Base-by-base conservation (phyloP, 2,113 vertebrate genomes). In the Picathartes gymnocephalus region DNA sequence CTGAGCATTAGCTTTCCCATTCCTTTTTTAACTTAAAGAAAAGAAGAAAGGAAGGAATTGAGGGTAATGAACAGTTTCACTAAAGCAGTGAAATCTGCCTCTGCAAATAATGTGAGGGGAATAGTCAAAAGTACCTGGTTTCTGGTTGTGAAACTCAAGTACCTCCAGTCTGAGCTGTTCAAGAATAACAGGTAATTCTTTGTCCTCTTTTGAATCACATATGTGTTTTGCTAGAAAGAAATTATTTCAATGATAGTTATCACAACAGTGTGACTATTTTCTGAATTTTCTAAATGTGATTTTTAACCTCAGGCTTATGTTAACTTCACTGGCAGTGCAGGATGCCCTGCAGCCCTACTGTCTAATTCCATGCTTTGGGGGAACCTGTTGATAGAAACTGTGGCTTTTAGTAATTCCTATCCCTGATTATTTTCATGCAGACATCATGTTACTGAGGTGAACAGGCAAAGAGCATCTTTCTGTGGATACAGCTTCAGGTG, bases 321-420 rank as follows among this genome's bases (percentile, higher is more conserved):
- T 68, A 61, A 33, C 40, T 83, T 76, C 5, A 3, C 3, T 28
- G 53, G 12, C 4, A 0, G 4, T 15, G 42, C 28, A 33, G 44
- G 13, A 51, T 60, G 10, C 9, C 4, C 16, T 8, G 4, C 30
- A 73, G 30, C 42, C 35, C 33, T 42, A 11, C 18, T 7, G 18
- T 61, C 6, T 6, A 16, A 8, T 54, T 54, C 1, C 1, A 1
- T 37, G 1, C 65, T 71, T 31, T 15, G 20, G 2, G 27, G 25
- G 4, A 5, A 64, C 5, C 31, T 68, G 2, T 42, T 18, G 18
- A 13, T 65, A 30, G 12, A 25, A 72, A 14, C 0, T 2, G 30
- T 73, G 8, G 4, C 39, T 70, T 78, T 53, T 9, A 10, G 12
- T 78, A 44, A 10, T 78, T 85, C 20, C 19, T 37, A 1, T 57